Base-by-base conservation (phyloP, 2,113 vertebrate genomes). In the Rafetus swinhoei region DNA sequence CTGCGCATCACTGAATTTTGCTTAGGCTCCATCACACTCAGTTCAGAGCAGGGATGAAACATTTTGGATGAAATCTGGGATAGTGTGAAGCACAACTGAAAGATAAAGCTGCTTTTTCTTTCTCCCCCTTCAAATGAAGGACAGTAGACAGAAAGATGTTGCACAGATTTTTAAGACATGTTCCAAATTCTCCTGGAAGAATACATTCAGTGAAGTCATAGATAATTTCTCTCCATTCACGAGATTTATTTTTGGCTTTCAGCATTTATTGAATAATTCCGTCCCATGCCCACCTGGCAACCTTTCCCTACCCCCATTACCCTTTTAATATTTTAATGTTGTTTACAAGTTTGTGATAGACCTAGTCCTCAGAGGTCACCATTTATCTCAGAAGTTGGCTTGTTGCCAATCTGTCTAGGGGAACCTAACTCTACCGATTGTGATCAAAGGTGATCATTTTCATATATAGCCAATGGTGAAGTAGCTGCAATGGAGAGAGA, bases 341-440 rank as follows among this genome's bases (percentile, higher is more conserved):
- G 45, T 90, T 94, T 90, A 94, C 90, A 90, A 95, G 92, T 95
- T 93, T 95, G 80, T 82, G 77, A 94, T 85, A 86, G 57, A 88
- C 80, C 65, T 88, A 95, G 89, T 95, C 93, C 93, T 93, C 81
- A 95, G 96, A 97, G 94, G 94, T 96, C 96, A 96, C 91, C 91
- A 90, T 84, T 97, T 95, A 90, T 83, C 92, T 94, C 88, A 95
- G 90, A 93, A 96, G 86, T 77, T 96, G 92, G 92, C 86, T 92
- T 60, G 57, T 79, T 96, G 95, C 90, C 95, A 92, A 25, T 90
- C 91, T 95, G 79, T 84, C 93, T 84, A 74, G 79, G 79, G 77
- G 92, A 96, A 69, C 76, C 93, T 81, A 94, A 87, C 54, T 79
- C 24, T 69, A n/a, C 86, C 81, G 93, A 89, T 88, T 96, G 90